These are phyloP conservation scores for Probosciger aterrimus DNA, from an alignment of 2,113 vertebrate species.

Conservation along the genomic window DNA sequence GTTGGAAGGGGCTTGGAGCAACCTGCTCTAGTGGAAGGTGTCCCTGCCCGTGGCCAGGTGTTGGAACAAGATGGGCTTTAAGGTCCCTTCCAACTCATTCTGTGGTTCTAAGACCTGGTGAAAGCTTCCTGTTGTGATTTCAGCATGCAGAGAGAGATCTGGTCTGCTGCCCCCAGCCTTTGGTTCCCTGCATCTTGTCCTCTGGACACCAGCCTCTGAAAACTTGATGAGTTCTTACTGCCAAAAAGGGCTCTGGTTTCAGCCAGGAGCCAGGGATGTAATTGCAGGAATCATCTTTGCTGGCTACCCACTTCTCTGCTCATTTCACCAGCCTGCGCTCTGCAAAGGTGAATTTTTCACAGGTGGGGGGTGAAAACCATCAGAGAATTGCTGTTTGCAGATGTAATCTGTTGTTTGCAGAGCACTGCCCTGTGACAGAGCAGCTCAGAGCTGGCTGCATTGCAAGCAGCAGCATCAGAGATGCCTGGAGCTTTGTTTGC, in stretches of 20 bases:
- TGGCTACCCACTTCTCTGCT: not conserved
- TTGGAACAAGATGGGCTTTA: not conserved
- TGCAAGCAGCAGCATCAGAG: not conserved
- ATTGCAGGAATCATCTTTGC: not conserved
- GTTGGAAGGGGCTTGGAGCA: not conserved
- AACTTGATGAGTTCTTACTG: not conserved
- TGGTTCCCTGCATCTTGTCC: not conserved
- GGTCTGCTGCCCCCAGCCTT: rapidly evolving
- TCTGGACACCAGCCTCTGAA: not conserved
- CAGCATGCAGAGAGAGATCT: rapidly evolving
- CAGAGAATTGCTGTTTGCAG: not conserved
- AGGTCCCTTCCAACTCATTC: not conserved
- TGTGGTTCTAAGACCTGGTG: not conserved
- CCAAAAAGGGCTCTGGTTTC: not conserved
- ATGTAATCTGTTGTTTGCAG: not conserved
- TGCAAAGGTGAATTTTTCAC: not conserved
- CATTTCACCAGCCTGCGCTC: not conserved
- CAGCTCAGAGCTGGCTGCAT: rapidly evolving
- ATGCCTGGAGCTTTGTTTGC: not conserved
- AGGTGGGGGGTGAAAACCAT: not conserved
- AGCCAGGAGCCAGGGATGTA: not conserved
- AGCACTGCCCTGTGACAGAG: not conserved
- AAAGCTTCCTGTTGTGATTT: rapidly evolving
- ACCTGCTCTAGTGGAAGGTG: not conserved
- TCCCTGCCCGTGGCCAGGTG: not conserved